phyloP scores from a whole-genome alignment of 2,113 vertebrate genomes.

The Ceratotherium simum region DNA sequence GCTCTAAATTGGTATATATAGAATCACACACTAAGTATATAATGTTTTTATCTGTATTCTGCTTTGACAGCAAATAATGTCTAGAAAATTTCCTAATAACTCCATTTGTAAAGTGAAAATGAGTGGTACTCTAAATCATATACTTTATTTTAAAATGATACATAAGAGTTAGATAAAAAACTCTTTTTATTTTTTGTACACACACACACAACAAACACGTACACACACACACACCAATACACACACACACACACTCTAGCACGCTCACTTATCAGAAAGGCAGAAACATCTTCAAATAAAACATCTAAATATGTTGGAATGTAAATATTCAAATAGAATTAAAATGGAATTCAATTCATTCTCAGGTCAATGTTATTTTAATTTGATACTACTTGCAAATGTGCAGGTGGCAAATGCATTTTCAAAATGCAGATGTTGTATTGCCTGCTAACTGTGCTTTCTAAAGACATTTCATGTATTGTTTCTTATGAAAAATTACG shows the following conservation, averaged over 20 bases:
- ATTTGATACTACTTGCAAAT: slow-evolving; percentile 20
- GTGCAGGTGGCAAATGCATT: not conserved
- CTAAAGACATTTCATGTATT: not conserved
- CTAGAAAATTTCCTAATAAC: not conserved
- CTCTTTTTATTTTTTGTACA: not conserved
- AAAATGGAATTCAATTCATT: slow-evolving; percentile 34
- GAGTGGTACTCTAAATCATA: not conserved
- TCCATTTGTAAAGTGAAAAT: not conserved
- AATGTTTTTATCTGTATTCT: not conserved
- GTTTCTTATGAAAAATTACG: slow-evolving; percentile 7
- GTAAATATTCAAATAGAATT: slow-evolving; percentile 60
- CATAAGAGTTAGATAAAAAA: not conserved
- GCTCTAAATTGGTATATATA: not conserved
- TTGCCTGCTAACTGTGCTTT: slow-evolving; percentile 51
- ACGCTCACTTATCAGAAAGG: not conserved
- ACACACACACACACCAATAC: not conserved
- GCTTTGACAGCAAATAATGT: not conserved
- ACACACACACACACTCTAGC: not conserved
- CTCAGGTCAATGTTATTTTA: slow-evolving; percentile 51
- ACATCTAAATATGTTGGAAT: not conserved
- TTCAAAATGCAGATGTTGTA: slow-evolving; percentile 37
- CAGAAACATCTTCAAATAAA: not conserved
- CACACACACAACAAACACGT: not conserved
- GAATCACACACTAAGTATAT: not conserved
- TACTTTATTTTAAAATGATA: not conserved